Conservation (phyloP, 2,888 invertebrate species). For the Phanerotoma sp. region DNA sequence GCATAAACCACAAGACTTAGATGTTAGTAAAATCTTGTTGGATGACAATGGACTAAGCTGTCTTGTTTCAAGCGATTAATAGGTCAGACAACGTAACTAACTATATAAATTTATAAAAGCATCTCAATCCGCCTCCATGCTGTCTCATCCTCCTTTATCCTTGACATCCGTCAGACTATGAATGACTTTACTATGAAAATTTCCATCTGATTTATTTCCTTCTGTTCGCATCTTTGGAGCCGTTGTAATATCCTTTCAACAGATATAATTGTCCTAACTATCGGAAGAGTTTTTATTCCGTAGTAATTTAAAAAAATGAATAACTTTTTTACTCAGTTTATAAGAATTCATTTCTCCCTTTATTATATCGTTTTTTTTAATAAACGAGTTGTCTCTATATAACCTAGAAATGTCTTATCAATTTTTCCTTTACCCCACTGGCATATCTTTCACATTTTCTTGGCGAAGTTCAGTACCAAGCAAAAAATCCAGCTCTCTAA, state of each 20-base stretch:
- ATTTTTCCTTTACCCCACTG: constrained; percentile 1
- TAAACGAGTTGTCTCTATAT: constrained; percentile 3
- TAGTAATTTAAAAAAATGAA: neutral
- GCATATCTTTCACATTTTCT: constrained; percentile 8
- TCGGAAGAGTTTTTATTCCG: neutral
- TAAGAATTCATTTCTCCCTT: neutral
- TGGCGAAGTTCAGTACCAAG: neutral
- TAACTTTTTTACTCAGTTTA: neutral
- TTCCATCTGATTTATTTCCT: constrained; percentile 29
- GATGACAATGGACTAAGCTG: constrained; percentile 45
- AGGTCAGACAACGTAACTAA: constrained; percentile 47
- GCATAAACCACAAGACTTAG: constrained; percentile 50
- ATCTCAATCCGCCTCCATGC: constrained; percentile 6
- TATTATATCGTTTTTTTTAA: neutral
- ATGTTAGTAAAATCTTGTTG: constrained; percentile 48
- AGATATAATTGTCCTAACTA: constrained; percentile 2
- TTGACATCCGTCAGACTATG: constrained; percentile 6
- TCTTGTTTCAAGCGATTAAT: constrained; percentile 47
- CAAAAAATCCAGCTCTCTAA: constrained; percentile 13
- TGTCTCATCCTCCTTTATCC: constrained; percentile 11
- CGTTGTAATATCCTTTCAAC: constrained; percentile 5
- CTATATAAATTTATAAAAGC: constrained; percentile 45
- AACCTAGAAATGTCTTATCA: constrained; percentile 15
- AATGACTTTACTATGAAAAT: constrained; percentile 30
- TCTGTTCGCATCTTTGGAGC: neutral